phyloP scores from a whole-genome alignment of 2,888 invertebrate species.

The Apodemia mormo region DNA sequence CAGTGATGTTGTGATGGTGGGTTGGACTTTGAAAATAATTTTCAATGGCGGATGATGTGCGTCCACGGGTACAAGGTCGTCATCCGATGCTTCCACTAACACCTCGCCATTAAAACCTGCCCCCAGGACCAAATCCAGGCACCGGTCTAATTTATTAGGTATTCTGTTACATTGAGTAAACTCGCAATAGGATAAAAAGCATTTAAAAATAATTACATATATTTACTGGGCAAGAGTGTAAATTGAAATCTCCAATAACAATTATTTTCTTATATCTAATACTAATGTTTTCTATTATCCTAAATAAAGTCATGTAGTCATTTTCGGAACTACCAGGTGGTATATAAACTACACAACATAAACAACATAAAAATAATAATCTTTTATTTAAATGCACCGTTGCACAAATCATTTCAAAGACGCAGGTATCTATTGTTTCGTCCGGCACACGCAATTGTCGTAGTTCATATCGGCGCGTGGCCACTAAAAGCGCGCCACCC shows the following conservation, averaged over 20 bases:
- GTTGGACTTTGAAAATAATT: too few species aligned
- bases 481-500: slow-evolving; percentile 28
- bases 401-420: slow-evolving; percentile 37
- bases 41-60: too few species aligned
- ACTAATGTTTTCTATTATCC: slow-evolving; percentile 33
- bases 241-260: slow-evolving; percentile 32
- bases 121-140: too few species aligned
- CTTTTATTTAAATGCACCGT: slow-evolving; percentile 12
- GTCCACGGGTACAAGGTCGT: too few species aligned
- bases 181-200: slow-evolving; percentile 33
- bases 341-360: slow-evolving; percentile 37
- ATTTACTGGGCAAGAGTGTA: slow-evolving; percentile 25
- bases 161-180: too few species aligned
- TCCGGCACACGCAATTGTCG: slow-evolving; percentile 20
- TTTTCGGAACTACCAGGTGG: slow-evolving; percentile 32
- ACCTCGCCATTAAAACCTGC: too few species aligned
- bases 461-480: slow-evolving; percentile 30
- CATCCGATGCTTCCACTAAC: too few species aligned
- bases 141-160: too few species aligned
- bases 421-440: slow-evolving; percentile 24
- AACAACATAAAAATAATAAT: slow-evolving; percentile 34
- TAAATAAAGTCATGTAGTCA: slow-evolving; percentile 33
- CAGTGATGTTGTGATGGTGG: background rate
- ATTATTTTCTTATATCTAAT: slow-evolving; percentile 21
- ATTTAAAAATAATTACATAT: slow-evolving; percentile 32